A percentile compares a stretch with the other conserved stretches of the same genome.
Evolutionary conservation across 2,888 invertebrate genomes (phyloP).

Genomic region (Matsumyia berberina): DNA sequence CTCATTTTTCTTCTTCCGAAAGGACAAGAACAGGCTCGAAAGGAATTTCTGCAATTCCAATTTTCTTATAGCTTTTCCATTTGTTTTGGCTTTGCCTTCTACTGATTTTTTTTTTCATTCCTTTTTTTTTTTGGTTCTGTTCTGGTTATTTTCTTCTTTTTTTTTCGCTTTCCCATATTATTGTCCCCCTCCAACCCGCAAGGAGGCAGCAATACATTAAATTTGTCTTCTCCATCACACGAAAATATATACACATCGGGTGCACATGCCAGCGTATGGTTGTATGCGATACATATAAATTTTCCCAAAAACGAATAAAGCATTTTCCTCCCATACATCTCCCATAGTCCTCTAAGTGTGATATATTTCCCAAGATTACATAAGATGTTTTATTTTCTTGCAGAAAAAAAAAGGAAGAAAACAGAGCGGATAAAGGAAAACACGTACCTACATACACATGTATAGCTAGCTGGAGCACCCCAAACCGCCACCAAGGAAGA

Average conservation of each 20-base stretch:
- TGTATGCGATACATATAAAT: slow-evolving; percentile 81
- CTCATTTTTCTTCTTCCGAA: slow-evolving; percentile 48
- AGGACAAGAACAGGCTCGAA: slow-evolving; percentile 61
- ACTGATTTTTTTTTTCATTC: slow-evolving; percentile 20
- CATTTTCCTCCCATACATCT: slow-evolving; percentile 81
- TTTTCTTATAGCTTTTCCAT: slow-evolving; percentile 72
- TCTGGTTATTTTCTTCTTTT: slow-evolving; percentile 41
- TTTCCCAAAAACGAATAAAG: slow-evolving; percentile 84
- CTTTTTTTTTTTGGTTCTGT: slow-evolving; percentile 23
- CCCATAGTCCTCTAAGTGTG: slow-evolving; percentile 83
- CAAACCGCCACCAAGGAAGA: slow-evolving; percentile 50
- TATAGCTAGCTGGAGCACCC: slow-evolving; percentile 44
- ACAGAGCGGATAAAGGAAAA: slow-evolving; percentile 72
- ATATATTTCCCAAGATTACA: slow-evolving; percentile 84
- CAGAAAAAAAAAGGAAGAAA: slow-evolving; percentile 66
- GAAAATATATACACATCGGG: slow-evolving; percentile 47
- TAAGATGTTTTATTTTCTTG: slow-evolving; percentile 82
- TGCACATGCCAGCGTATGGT: slow-evolving; percentile 77
- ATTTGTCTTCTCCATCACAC: slow-evolving; percentile 70
- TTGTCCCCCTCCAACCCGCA: slow-evolving; percentile 26
- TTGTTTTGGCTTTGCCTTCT: slow-evolving; percentile 55
- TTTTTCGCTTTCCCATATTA: slow-evolving; percentile 57
- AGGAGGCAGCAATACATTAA: slow-evolving; percentile 71
- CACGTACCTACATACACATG: slow-evolving; percentile 47
- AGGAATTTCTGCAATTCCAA: slow-evolving; percentile 72